phyloP scores from a whole-genome alignment of 2,113 vertebrate genomes.

The Callipepla squamata region DNA sequence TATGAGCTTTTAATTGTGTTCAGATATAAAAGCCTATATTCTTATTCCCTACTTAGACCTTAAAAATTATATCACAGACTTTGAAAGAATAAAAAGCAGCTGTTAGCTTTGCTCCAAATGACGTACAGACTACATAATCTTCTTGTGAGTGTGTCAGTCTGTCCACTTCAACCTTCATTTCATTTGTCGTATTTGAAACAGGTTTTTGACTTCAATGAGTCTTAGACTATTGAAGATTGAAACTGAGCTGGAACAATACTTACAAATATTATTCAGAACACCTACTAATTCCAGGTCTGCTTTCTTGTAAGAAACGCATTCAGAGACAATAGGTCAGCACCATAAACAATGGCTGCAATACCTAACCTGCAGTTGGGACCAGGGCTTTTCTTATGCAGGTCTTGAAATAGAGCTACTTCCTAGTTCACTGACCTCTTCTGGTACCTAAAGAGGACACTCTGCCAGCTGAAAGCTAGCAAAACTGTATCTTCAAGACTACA shows the following conservation, averaged over 20 bases:
- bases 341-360: fast-evolving
- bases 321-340: not conserved
- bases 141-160: not conserved
- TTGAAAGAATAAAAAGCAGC: not conserved
- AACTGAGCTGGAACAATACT: not conserved
- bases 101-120: not conserved
- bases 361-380: not conserved
- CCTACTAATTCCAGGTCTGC: not conserved
- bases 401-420: not conserved
- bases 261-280: not conserved
- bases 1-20: not conserved
- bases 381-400: not conserved
- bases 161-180: not conserved
- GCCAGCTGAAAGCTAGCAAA: not conserved
- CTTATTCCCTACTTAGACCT: not conserved
- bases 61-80: not conserved
- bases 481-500: not conserved
- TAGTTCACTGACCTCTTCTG: not conserved
- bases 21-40: not conserved
- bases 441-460: not conserved
- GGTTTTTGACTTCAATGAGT: not conserved
- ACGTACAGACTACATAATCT: not conserved
- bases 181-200: not conserved
- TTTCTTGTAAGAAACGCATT: not conserved
- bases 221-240: not conserved